Evolutionary conservation across 2,888 invertebrate species (phyloP).

Genomic region (Xylota sylvarum): DNA sequence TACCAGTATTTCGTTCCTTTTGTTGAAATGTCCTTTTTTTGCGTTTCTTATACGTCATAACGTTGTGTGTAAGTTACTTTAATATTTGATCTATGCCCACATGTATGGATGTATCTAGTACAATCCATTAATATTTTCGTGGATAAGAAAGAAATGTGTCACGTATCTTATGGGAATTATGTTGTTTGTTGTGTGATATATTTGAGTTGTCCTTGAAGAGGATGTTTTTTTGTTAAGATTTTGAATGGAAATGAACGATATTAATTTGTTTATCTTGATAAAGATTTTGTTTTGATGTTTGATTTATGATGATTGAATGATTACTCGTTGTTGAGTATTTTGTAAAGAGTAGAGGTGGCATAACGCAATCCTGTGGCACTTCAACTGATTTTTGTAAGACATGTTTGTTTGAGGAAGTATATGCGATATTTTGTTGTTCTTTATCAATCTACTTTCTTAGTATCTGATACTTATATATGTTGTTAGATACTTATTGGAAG

Average conservation of each 20-base stretch:
- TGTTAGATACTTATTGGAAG: too few relatives aligned
- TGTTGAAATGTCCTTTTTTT: slow-evolving; percentile 56
- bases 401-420: too few relatives aligned
- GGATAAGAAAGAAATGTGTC: slow-evolving; percentile 31
- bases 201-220: background rate
- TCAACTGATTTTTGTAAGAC: background rate
- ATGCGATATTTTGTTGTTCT: too few relatives aligned
- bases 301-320: slow-evolving; percentile 45
- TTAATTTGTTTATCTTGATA: slow-evolving; percentile 58
- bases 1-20: slow-evolving; percentile 29
- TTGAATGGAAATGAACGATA: background rate
- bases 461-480: too few relatives aligned
- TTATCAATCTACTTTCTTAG: too few relatives aligned
- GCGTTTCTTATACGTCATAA: background rate
- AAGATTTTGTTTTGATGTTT: slow-evolving; percentile 56
- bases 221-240: slow-evolving; percentile 24
- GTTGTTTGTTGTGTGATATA: slow-evolving; percentile 52
- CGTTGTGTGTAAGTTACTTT: slow-evolving; percentile 36
- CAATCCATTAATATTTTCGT: slow-evolving; percentile 37
- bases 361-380: background rate
- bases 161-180: slow-evolving; percentile 50
- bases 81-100: slow-evolving; percentile 47
- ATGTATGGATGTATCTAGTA: slow-evolving; percentile 8
- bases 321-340: too few relatives aligned
- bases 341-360: background rate